Evolutionary conservation across 2,888 invertebrate genomes (phyloP), one percentile per base, ranked within the genome.

Genomic region (Tolmerus cingulatus): DNA sequence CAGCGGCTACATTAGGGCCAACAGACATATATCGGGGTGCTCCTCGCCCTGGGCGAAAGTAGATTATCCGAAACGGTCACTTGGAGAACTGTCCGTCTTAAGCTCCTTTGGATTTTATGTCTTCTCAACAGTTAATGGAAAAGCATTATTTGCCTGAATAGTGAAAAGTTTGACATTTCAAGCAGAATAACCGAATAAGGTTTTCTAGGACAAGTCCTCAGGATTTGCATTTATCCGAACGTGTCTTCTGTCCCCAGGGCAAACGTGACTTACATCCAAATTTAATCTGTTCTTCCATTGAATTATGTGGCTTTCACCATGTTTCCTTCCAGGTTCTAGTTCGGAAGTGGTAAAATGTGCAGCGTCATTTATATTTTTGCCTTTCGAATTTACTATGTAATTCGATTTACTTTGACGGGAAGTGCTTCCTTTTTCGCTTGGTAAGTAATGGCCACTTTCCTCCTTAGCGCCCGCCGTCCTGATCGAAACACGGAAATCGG

Each of bases 201-300:
- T 86, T 87, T 57, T 81, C 76, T 86, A 74, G 57, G 79, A 81
- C 37, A 86, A 74, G 86, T 46, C 77, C 82, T 66, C 43, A 74
- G 57, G 82, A 87, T 87, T 87, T 87, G 86, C 87, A 87, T 87
- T 87, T 87, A 87, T 40, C 40, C 82, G 87, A 82, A 87, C 87
- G 87, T 87, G 87, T 87, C 87, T 74, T 85, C 30, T 85, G 85
- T 74, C 85, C 87, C 86, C 77, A 19, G 87, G 40, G 16, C 9
- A 81, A 87, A 87, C 87, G 87, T 87, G 87, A 87, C 86, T 86
- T 86, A 87, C 87, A 87, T 87, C 81, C 77, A 82, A 86, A 87
- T 86, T 87, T 86, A 85, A 85, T 85, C 46, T 74, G 46, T 27
- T 74, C 46, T 46, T 74, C 74, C 74, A 37, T 85, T 85, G 85